These are phyloP conservation scores for Octomys mimax DNA, from an alignment of 2,797 vertebrate species.

Conservation along the genomic window DNA sequence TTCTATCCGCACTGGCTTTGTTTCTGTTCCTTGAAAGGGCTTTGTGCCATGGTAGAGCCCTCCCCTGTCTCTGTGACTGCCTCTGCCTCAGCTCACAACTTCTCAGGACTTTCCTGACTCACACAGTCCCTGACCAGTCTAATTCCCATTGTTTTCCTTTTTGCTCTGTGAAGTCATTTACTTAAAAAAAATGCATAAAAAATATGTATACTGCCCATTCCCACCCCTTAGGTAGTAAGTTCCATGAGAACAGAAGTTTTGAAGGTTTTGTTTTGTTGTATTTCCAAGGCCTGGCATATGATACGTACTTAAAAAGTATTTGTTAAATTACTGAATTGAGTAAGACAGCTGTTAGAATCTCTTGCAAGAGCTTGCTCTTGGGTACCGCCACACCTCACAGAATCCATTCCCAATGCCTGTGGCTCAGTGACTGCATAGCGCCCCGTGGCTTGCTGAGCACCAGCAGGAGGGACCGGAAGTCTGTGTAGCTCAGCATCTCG, in stretches of 20 bases:
- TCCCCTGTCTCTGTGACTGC: neutral
- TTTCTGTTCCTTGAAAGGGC: neutral
- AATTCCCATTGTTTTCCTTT: neutral
- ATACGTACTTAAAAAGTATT: neutral
- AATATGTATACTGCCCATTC: neutral
- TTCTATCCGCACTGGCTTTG: neutral
- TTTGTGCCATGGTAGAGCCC: neutral
- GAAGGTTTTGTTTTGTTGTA: neutral
- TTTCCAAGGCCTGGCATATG: neutral
- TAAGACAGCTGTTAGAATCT: slow-evolving; percentile 10
- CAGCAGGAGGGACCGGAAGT: neutral
- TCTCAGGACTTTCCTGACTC: neutral
- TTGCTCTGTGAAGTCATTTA: neutral
- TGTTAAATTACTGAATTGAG: neutral
- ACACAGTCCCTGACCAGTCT: neutral
- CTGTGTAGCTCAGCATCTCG: neutral
- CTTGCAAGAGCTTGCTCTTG: neutral
- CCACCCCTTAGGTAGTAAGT: neutral
- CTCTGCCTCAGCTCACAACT: neutral
- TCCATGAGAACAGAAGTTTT: slow-evolving; percentile 7
- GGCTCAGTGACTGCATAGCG: neutral
- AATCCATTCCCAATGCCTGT: neutral
- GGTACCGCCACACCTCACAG: neutral
- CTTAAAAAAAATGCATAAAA: neutral
- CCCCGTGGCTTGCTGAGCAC: neutral